Percentiles rank a stretch among this genome's conserved stretches.
Conservation (phyloP, 2,888 invertebrate genomes). For the Caenorhabditis uteleia region DNA sequence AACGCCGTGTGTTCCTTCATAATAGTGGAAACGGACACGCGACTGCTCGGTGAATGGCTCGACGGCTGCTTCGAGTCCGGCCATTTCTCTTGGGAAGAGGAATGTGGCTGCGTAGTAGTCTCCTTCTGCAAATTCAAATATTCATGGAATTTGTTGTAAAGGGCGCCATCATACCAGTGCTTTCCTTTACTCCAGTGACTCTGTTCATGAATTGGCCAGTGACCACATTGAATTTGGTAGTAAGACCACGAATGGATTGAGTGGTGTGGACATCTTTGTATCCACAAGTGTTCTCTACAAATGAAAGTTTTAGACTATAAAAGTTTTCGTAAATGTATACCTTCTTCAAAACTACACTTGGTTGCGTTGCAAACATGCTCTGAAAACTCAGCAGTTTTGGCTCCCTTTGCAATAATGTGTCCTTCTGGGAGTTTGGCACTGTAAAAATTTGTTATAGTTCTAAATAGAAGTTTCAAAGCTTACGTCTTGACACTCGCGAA, state of each 20-base stretch:
- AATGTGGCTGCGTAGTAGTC: constrained; percentile 68
- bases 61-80: constrained; percentile 59
- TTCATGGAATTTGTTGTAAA: no score
- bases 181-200: constrained; percentile 66
- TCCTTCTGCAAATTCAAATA: constrained; percentile 53
- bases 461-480: neutral
- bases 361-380: constrained; percentile 52
- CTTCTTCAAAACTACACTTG: constrained; percentile 65
- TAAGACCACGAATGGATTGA: constrained; percentile 65
- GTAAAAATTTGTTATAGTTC: constrained; percentile 7
- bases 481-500: constrained; percentile 47
- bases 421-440: constrained; percentile 44
- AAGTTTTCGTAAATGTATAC: constrained; percentile 7
- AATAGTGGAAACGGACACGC: constrained; percentile 66
- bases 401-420: constrained; percentile 42
- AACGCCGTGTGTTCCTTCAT: constrained; percentile 69
- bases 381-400: constrained; percentile 52
- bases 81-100: constrained; percentile 67
- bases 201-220: constrained; percentile 69
- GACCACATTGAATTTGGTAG: constrained; percentile 67
- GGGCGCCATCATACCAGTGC: constrained; percentile 45
- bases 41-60: constrained; percentile 57
- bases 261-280: constrained; percentile 64
- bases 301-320: neutral
- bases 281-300: constrained; percentile 59